phyloP scores from a whole-genome alignment of 2,797 vertebrate species.

The Psittacula derbiana region DNA sequence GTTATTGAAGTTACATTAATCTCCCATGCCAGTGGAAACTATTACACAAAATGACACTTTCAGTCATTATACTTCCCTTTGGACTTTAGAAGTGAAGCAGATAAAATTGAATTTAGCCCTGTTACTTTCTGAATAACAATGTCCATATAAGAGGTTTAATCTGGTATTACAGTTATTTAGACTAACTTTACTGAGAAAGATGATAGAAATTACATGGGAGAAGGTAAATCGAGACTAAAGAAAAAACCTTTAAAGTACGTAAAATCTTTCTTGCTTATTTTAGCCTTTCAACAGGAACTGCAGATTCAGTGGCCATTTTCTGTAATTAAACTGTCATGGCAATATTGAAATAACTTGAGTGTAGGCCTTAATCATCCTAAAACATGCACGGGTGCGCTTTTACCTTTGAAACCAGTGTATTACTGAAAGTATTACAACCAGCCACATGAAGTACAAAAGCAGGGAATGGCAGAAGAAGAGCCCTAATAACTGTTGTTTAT shows the following conservation, averaged over 20 bases:
- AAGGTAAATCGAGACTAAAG: not conserved
- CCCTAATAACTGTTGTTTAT: not conserved
- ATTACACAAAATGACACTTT: not conserved
- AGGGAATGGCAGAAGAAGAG: not conserved
- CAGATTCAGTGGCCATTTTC: not conserved
- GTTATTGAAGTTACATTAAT: conserved; percentile 27
- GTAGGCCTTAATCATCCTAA: not conserved
- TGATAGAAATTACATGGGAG: not conserved
- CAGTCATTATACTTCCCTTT: not conserved
- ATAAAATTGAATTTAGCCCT: not conserved
- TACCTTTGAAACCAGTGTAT: not conserved
- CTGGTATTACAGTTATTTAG: not conserved
- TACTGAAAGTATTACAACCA: not conserved
- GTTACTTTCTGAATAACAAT: not conserved
- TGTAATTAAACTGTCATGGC: not conserved
- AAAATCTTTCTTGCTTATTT: not conserved
- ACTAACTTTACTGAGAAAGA: not conserved
- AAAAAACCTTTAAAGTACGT: not conserved
- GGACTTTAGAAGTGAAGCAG: not conserved
- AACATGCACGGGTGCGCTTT: not conserved
- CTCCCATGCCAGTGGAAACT: not conserved
- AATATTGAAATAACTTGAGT: not conserved
- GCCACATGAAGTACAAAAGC: not conserved
- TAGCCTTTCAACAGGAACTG: not conserved
- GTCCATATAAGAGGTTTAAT: not conserved